Percentiles rank a stretch among this genome's conserved stretches.
These are phyloP conservation scores for Euplagia quadripunctaria DNA, from an alignment of 2,888 invertebrate genomes.

Conservation along the genomic window DNA sequence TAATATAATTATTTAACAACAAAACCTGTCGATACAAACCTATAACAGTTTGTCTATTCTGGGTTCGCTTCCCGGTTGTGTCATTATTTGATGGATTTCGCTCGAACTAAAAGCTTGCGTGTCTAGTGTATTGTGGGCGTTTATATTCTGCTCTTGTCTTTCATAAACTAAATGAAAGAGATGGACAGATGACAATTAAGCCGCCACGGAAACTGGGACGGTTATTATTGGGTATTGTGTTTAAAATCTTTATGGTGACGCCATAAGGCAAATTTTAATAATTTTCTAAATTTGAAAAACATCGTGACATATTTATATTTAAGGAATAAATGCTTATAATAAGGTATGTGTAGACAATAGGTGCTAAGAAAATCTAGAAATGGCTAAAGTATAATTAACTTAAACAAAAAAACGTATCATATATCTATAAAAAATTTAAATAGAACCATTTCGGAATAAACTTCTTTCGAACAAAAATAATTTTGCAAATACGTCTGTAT, in stretches of 20 bases:
- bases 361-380: too few relatives aligned
- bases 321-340: too few relatives aligned
- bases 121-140: slow-evolving; percentile 51
- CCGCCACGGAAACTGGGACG: slow-evolving; percentile 46
- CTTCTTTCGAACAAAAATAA: too few relatives aligned
- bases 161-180: slow-evolving; percentile 26
- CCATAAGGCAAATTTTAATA: neutral
- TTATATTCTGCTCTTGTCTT: slow-evolving; percentile 36
- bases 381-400: too few relatives aligned
- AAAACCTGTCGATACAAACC: neutral
- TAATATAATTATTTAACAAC: too few relatives aligned
- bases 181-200: slow-evolving; percentile 45
- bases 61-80: slow-evolving; percentile 49
- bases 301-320: too few relatives aligned
- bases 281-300: too few relatives aligned
- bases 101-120: slow-evolving; percentile 53
- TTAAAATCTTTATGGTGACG: slow-evolving; percentile 34
- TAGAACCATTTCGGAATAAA: too few relatives aligned
- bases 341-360: too few relatives aligned
- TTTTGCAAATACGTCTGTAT: too few relatives aligned
- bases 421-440: too few relatives aligned
- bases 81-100: slow-evolving; percentile 55
- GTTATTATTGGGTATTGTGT: slow-evolving; percentile 51
- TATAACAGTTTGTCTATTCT: slow-evolving; percentile 35
- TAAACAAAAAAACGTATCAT: too few relatives aligned